Percentiles rank a stretch among this genome's conserved stretches.
These are phyloP conservation scores for Pelvicachromis taeniatus DNA, from an alignment of 2,113 vertebrate species.

Conservation along the genomic window DNA sequence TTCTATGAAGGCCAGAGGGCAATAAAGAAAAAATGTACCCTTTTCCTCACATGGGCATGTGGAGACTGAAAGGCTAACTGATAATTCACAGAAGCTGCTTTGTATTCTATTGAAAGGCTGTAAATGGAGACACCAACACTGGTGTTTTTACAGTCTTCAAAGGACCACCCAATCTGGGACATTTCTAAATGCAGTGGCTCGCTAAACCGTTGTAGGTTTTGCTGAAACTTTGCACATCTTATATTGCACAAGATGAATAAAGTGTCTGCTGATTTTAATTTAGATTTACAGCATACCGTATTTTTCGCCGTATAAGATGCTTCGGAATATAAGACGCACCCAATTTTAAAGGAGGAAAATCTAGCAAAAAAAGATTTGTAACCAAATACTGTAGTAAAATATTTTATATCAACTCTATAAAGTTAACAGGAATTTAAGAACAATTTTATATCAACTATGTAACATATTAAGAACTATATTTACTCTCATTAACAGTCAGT, in stretches of 20 bases:
- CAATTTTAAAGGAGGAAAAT: no score
- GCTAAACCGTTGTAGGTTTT: neutral
- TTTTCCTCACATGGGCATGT: neutral
- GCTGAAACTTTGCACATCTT: neutral
- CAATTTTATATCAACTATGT: no score
- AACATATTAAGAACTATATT: no score
- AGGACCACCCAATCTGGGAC: neutral
- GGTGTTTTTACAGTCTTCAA: neutral
- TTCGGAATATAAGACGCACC: no score
- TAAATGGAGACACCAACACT: neutral
- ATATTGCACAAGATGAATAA: neutral
- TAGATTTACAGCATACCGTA: rapidly evolving
- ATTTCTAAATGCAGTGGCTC: neutral
- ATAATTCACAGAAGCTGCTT: neutral
- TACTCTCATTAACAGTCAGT: no score
- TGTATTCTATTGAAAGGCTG: neutral
- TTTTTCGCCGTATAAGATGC: no score
- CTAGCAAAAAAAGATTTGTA: no score
- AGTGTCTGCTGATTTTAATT: neutral
- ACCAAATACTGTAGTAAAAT: no score
- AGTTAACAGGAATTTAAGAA: no score
- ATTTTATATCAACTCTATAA: no score
- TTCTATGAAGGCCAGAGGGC: neutral
- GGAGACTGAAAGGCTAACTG: neutral
- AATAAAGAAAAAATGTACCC: neutral